phyloP scores from a whole-genome alignment of 2,113 vertebrate species.

The Mobula hypostoma region DNA sequence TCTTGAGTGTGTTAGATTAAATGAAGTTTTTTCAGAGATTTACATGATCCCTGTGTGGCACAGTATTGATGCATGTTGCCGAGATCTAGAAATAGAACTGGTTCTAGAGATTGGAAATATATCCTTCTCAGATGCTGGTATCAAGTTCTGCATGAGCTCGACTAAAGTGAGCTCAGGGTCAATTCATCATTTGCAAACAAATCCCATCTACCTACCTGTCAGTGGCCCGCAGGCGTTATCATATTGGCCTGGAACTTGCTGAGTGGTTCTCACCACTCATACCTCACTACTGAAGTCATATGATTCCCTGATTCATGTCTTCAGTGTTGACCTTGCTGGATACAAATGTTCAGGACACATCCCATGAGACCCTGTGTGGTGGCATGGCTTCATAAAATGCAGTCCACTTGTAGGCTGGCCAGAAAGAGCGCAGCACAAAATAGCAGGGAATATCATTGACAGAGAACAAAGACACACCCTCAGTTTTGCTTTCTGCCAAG shows the following conservation, averaged over 20 bases:
- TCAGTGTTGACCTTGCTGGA: no score
- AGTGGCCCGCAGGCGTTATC: neutral
- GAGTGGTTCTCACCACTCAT: no score
- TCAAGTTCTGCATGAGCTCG: constrained; percentile 3
- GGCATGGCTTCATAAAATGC: no score
- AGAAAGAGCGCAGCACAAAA: no score
- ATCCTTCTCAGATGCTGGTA: neutral
- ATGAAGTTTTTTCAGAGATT: neutral
- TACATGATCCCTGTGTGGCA: neutral
- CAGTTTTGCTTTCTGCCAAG: no score
- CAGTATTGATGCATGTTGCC: neutral
- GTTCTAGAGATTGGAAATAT: constrained; percentile 5
- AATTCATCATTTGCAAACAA: neutral
- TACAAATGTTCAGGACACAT: no score
- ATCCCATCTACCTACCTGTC: neutral
- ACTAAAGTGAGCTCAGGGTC: neutral
- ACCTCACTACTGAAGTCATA: no score
- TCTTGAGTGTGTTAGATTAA: neutral
- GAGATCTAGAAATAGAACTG: constrained; percentile 13
- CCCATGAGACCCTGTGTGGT: no score
- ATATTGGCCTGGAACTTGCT: neutral
- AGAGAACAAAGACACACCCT: no score
- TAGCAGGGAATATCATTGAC: no score
- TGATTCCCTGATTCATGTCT: no score
- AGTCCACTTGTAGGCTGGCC: no score